Evolutionary conservation across 2,797 vertebrate species (phyloP).

Genomic region (Morus bassanus): DNA sequence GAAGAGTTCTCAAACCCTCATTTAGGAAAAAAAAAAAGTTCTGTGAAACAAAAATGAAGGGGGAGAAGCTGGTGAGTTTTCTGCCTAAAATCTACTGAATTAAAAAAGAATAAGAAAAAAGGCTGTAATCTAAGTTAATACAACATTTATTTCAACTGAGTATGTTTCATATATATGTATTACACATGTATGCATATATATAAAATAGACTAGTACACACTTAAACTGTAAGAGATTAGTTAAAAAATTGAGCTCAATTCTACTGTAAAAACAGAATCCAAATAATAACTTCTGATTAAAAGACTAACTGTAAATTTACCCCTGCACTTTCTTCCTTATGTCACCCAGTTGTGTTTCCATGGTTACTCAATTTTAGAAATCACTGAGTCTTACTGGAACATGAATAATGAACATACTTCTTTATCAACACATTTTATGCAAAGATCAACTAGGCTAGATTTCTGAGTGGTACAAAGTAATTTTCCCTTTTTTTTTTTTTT

Average conservation of each 20-base stretch:
- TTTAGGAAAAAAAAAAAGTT: background rate
- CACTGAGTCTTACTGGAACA: background rate
- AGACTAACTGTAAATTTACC: slow-evolving; percentile 18
- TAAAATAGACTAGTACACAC: background rate
- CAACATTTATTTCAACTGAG: background rate
- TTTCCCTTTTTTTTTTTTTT: background rate
- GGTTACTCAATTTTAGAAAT: slow-evolving; percentile 35
- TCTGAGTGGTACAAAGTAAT: background rate
- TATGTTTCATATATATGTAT: background rate
- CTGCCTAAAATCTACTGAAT: background rate
- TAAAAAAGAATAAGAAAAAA: background rate
- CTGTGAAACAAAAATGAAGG: background rate
- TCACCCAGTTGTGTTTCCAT: slow-evolving; percentile 33
- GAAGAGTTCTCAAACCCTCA: background rate
- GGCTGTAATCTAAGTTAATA: background rate
- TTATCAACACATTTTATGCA: background rate
- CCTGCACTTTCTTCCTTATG: background rate
- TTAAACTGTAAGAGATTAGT: background rate
- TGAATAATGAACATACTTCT: background rate
- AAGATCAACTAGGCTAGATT: background rate
- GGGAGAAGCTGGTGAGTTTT: background rate
- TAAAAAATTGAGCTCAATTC: background rate
- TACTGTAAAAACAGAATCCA: background rate
- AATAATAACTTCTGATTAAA: background rate
- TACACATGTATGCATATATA: background rate